Base-by-base conservation (phyloP, 2,797 vertebrate genomes). In the Tenualosa thibaudeaui region DNA sequence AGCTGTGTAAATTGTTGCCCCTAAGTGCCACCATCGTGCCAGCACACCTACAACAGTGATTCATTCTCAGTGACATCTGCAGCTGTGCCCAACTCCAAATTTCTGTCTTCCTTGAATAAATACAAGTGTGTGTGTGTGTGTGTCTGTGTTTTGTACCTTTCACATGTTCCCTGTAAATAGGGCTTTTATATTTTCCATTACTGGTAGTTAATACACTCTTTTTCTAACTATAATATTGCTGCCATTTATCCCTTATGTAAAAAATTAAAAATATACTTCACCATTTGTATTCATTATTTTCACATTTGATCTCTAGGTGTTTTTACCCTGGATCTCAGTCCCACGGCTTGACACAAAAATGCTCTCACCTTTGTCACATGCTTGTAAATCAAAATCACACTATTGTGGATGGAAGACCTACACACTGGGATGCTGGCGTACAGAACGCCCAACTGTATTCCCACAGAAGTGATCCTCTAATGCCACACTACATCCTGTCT, bases 401-500 rank as follows among this genome's bases (percentile, higher is more conserved):
- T 40, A 46, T 46, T 78, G 13, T 46, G 71, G 26, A 71, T 40
- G 31, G 31, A 19, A 40, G 84, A 53, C 82, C 87, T 81, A 84
- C 43, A 84, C 49, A 31, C 84, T 82, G 83, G 89, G 88, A 88
- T 90, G 85, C 46, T 78, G 71, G 71, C 17, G 22, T 24, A 78
- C 19, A 7, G 71, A 86, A 85, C 86, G 84, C 71, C 46, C 68
- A 53, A 83, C 71, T 85, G 40, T 78, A 82, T 50, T 81, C 82
- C 54, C 51, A 53, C n/a, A 82, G 68, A 60, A 85, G 78, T 82
- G 31, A 85, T 82, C 81, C 82, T 85, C 82, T 83, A 83, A 88
- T 88, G 81, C 82, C 83, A 86, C 40, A 13, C 71, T 71, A 84
- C 65, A 89, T 89, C 86, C 88, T 89, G 89, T 91, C 89, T 90